Evolutionary conservation across 2,113 vertebrate species (phyloP).

Genomic region (Tetrax tetrax): DNA sequence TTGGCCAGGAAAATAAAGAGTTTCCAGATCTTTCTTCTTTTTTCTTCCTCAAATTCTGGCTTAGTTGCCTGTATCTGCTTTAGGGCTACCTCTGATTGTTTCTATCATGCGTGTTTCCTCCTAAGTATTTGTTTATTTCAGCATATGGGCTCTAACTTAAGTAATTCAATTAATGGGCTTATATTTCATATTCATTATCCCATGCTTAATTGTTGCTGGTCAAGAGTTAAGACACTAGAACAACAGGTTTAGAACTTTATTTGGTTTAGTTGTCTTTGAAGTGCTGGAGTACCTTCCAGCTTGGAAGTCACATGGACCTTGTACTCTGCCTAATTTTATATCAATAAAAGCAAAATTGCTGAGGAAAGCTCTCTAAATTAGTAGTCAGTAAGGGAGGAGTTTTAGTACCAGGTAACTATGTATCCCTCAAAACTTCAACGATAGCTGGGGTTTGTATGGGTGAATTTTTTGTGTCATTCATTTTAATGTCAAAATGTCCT

Average conservation of each 20-base stretch:
- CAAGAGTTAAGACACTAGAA: neutral
- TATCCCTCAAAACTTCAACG: neutral
- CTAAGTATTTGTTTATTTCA: neutral
- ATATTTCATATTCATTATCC: neutral
- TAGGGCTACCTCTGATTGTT: neutral
- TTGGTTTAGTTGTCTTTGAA: neutral
- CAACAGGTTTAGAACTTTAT: neutral
- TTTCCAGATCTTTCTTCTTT: neutral
- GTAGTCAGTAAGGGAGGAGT: neutral
- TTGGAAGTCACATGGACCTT: neutral
- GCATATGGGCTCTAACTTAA: neutral
- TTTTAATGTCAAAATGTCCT: slow-evolving; percentile 44
- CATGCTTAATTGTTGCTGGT: neutral
- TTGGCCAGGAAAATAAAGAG: neutral
- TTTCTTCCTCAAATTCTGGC: neutral
- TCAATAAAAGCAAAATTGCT: neutral
- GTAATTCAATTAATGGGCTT: neutral
- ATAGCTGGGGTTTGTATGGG: neutral
- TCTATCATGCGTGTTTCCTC: neutral
- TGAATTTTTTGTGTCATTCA: neutral
- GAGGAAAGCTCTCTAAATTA: neutral
- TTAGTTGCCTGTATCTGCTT: neutral
- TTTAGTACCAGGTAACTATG: neutral
- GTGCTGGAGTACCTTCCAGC: neutral
- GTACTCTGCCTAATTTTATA: neutral